These are phyloP conservation scores for Peribatodes rhomboidaria DNA, from an alignment of 2,888 invertebrate species.

Conservation along the genomic window DNA sequence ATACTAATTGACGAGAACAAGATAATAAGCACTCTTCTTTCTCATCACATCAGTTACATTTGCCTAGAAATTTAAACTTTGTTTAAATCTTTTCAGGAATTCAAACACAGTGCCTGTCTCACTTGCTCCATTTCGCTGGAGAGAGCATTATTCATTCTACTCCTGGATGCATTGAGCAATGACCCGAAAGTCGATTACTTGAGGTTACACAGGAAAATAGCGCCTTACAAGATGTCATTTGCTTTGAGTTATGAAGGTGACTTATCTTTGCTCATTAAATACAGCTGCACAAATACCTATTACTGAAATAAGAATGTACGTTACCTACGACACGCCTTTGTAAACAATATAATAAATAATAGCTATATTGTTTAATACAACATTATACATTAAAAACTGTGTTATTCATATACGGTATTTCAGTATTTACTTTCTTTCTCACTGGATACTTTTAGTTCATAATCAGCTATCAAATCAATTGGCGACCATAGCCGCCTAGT, in stretches of 20 bases:
- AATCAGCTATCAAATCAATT: too few relatives aligned
- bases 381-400: too few relatives aligned
- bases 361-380: too few relatives aligned
- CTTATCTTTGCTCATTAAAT: background rate
- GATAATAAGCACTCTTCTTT: too few relatives aligned
- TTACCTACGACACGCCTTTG: background rate
- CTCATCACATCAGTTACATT: too few relatives aligned
- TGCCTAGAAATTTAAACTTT: background rate
- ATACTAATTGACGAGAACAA: too few relatives aligned
- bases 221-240: constrained; percentile 92
- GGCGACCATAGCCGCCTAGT: too few relatives aligned
- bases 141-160: constrained; percentile 81
- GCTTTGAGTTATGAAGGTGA: constrained; percentile 78
- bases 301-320: background rate
- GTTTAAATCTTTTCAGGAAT: constrained; percentile 51
- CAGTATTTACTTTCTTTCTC: too few relatives aligned
- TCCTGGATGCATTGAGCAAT: constrained; percentile 86
- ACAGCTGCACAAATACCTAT: constrained; percentile 19
- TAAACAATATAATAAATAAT: too few relatives aligned
- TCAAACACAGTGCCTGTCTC: constrained; percentile 58
- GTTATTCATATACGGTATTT: too few relatives aligned
- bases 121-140: constrained; percentile 82
- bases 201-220: constrained; percentile 89
- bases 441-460: too few relatives aligned
- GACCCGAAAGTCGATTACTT: constrained; percentile 83